Conservation (phyloP, 2,113 vertebrate genomes). For the Todiramphus chloris region DNA sequence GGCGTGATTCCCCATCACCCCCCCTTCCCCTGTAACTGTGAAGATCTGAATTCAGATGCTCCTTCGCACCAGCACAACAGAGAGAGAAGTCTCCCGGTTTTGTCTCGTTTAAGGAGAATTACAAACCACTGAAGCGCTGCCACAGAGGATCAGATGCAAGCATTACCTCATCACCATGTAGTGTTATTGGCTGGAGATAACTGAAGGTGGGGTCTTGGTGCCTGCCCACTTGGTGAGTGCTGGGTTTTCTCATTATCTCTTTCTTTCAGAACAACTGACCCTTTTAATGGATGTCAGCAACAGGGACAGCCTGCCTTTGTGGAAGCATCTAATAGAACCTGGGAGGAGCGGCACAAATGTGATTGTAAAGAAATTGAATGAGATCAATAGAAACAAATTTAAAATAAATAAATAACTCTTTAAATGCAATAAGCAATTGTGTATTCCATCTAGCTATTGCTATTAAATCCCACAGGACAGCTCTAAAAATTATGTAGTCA, state of each 20-base stretch:
- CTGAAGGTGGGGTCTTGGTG: not conserved
- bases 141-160: not conserved
- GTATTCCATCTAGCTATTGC: not conserved
- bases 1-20: not conserved
- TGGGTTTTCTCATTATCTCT: conserved; percentile 35
- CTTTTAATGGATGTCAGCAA: conserved; percentile 17
- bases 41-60: not conserved
- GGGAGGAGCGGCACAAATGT: not conserved
- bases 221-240: not conserved
- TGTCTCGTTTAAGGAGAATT: not conserved
- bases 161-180: conserved; percentile 5
- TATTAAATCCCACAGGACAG: not conserved
- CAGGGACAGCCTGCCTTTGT: not conserved
- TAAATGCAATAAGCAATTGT: not conserved
- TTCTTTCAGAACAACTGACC: conserved; percentile 17
- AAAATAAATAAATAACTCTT: not conserved
- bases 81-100: not conserved
- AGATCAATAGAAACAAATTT: not conserved
- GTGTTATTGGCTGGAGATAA: conserved; percentile 51
- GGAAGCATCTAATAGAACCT: not conserved
- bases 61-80: not conserved
- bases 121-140: not conserved
- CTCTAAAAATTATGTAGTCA: not conserved
- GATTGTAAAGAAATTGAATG: not conserved
- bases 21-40: not conserved